Evolutionary conservation across 1,140 invertebrate genomes (phyloP).

Genomic region (Brachionus plicatilis): DNA sequence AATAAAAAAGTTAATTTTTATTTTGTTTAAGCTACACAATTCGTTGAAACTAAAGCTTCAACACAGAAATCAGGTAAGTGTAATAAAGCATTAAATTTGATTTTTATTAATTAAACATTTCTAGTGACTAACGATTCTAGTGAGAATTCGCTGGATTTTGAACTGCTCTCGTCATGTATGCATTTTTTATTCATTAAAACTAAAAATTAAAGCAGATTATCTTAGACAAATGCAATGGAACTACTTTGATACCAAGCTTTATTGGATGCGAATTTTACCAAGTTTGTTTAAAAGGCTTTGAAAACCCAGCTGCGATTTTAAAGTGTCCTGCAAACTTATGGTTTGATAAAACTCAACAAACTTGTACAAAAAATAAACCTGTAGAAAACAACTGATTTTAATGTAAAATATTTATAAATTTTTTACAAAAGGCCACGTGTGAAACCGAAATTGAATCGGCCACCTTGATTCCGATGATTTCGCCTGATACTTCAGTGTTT

Average conservation of each 20-base stretch:
- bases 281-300: conserved; percentile 16
- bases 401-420: background rate
- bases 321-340: background rate
- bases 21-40: no score
- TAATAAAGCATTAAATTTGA: background rate
- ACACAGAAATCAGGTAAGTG: background rate
- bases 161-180: no score
- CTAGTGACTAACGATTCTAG: no score
- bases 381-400: background rate
- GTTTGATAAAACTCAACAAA: background rate
- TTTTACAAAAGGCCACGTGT: background rate
- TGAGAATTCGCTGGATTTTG: no score
- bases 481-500: background rate
- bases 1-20: background rate
- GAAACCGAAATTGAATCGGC: background rate
- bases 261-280: background rate
- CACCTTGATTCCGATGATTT: background rate
- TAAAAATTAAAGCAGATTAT: background rate
- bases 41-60: background rate
- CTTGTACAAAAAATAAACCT: background rate
- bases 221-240: background rate
- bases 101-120: no score
- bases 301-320: background rate
- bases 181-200: no score
- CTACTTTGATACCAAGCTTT: background rate